Percentiles rank a stretch among this genome's conserved stretches.
Evolutionary conservation across 92 coral and sea anemone genomes (phyloP).

Genomic region (Phenganax stokvisi): DNA sequence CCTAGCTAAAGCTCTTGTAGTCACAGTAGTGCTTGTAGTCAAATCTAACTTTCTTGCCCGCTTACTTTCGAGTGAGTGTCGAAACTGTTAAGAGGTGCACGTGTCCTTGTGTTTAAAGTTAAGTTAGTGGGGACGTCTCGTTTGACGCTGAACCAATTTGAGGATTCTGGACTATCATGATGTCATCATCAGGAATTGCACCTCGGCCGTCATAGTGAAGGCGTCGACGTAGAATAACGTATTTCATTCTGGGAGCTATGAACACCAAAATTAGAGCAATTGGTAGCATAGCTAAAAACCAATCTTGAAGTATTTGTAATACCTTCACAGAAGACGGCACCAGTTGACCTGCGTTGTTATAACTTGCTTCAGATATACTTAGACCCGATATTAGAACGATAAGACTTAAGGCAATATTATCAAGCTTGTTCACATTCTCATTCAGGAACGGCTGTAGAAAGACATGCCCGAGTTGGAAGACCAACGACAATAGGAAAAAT

Average conservation of each 20-base stretch:
- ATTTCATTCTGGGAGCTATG: background rate
- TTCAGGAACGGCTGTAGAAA: slow-evolving; percentile 20
- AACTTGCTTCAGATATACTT: slow-evolving; percentile 1
- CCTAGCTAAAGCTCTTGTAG: too few relatives aligned
- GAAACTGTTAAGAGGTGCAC: too few relatives aligned
- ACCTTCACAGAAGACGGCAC: background rate
- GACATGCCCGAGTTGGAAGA: slow-evolving; percentile 2
- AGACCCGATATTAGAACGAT: slow-evolving; percentile 10
- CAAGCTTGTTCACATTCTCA: background rate
- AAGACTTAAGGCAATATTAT: background rate
- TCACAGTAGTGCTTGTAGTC: too few relatives aligned
- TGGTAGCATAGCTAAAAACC: background rate
- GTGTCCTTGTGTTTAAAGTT: too few relatives aligned
- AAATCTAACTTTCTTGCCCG: too few relatives aligned
- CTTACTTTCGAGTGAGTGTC: too few relatives aligned
- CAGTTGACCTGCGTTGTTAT: background rate
- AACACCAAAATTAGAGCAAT: background rate
- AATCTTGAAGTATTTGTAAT: background rate
- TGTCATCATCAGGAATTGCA: too few relatives aligned
- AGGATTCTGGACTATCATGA: too few relatives aligned
- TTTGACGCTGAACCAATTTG: too few relatives aligned
- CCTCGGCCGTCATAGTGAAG: too few relatives aligned
- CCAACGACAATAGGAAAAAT: background rate
- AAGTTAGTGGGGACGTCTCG: too few relatives aligned
- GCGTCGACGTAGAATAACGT: background rate